These are phyloP conservation scores for Brevipalpus yothersi DNA, from an alignment of 1,140 invertebrate genomes.

Conservation along the genomic window DNA sequence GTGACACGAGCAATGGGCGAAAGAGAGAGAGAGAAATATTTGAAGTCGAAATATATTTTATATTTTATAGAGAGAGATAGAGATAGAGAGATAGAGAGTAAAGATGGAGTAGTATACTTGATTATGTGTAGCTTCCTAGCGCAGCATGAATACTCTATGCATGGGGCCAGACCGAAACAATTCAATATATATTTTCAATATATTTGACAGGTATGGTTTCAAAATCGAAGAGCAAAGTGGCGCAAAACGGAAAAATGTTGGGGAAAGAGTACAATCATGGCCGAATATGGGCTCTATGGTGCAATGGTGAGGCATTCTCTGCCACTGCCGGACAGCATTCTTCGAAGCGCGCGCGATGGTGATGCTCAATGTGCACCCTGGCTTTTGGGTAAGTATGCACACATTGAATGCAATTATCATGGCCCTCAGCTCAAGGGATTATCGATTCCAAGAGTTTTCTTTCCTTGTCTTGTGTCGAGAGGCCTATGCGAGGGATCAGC, in stretches of 20 bases:
- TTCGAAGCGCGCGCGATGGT: constrained; percentile 1
- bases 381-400: constrained; percentile 56
- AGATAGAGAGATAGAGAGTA: not conserved
- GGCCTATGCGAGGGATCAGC: too few species aligned
- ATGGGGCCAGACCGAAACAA: not conserved
- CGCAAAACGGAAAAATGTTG: constrained; percentile 97
- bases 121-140: not conserved
- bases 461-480: too few species aligned
- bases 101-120: not conserved
- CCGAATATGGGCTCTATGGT: constrained; percentile 94
- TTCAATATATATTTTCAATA: not conserved
- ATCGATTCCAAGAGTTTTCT: not conserved
- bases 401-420: not conserved
- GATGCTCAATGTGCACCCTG: constrained; percentile 75
- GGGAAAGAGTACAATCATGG: constrained; percentile 97
- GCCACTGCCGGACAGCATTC: constrained; percentile 9
- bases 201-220: constrained; percentile 75
- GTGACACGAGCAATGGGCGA: too few species aligned
- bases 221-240: constrained; percentile 93
- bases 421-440: not conserved
- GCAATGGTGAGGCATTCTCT: constrained; percentile 40
- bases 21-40: too few species aligned
- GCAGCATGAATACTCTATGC: too few species aligned
- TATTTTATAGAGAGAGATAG: not conserved
- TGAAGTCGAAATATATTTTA: not conserved